phyloP scores from a whole-genome alignment of 92 coral and sea anemone species.

The Porites lobata region DNA sequence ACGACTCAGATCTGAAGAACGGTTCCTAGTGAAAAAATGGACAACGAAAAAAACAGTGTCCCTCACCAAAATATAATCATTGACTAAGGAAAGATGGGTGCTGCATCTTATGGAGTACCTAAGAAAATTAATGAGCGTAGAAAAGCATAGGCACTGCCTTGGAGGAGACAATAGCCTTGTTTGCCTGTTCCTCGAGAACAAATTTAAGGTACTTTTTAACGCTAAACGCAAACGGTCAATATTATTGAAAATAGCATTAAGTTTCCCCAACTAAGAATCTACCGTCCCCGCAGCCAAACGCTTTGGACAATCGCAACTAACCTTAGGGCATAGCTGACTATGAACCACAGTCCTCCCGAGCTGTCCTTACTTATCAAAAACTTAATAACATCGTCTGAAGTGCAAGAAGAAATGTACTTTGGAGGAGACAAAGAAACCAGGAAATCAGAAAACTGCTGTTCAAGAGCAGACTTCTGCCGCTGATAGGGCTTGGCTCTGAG shows the following conservation, averaged over 20 bases:
- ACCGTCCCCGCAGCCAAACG: no score
- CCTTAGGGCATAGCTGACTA: no score
- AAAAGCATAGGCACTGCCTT: conserved; percentile 32
- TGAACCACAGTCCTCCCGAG: not conserved
- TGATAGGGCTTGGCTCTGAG: conserved; percentile 55
- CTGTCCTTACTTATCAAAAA: conserved; percentile 51
- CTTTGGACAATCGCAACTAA: no score
- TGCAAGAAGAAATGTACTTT: conserved; percentile 40
- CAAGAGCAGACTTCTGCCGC: conserved; percentile 66
- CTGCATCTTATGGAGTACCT: not conserved
- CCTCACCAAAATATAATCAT: no score
- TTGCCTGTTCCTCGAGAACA: conserved; percentile 59
- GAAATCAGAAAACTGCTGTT: conserved; percentile 43
- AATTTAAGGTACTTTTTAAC: conserved; percentile 19
- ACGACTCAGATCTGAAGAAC: no score
- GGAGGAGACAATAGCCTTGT: conserved; percentile 23
- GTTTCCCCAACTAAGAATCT: no score
- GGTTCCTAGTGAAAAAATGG: no score
- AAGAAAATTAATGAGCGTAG: conserved; percentile 19
- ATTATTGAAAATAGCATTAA: not conserved
- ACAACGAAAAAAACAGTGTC: no score
- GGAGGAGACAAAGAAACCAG: conserved; percentile 29
- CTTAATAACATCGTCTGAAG: conserved; percentile 58
- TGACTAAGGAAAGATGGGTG: no score
- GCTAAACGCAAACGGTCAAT: conserved; percentile 44